Evolutionary conservation across 2,113 vertebrate genomes (phyloP), one percentile per base, ranked within the genome.

Genomic region (Pogonocichla stellata): DNA sequence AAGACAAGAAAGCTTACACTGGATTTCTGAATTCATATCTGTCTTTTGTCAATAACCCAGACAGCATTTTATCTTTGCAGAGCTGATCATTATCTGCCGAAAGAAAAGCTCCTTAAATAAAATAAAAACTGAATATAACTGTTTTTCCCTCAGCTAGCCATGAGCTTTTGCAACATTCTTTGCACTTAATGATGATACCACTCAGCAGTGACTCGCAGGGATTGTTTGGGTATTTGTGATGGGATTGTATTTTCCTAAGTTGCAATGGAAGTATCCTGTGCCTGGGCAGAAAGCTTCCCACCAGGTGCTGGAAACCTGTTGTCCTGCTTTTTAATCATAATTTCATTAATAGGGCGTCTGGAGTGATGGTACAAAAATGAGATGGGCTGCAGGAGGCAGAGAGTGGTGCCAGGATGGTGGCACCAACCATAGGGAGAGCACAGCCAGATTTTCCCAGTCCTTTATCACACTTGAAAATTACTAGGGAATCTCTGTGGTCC

Each of bases 11-110:
- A 95, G 60, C 58, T 91, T 83, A 88, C 38, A 56, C 17, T 29
- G 53, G 61, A 53, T 92, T 96, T 96, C 65, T 95, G 85, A 86
- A 69, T 88, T 88, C 90, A 95, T 28, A 85, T 70, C 33, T 84
- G 23, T 83, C 65, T 96, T 92, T 85, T 91, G 62, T 57, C 82
- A 93, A 45, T 86, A 92, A 84, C 74, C 70, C 34, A 88, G 66
- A 80, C 56, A 86, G n/a, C 42, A 57, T 56, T 92, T 92, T 81
- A 74, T 88, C 82, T 95, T 73, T 61, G 61, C 3, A 8, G 66
- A 92, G 69, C 31, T 73, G 38, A 93, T 88, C 12, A 14, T 33
- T 80, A 71, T 43, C 74, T 47, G 51, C 38, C 1, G 0, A 71
- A 67, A 75, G 45, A 77, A 91, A 95, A 81, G 31, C 34, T 91